A percentile compares a stretch with the other conserved stretches of the same genome.
Conservation (phyloP, 2,888 invertebrate genomes). For the Apantesis nais region DNA sequence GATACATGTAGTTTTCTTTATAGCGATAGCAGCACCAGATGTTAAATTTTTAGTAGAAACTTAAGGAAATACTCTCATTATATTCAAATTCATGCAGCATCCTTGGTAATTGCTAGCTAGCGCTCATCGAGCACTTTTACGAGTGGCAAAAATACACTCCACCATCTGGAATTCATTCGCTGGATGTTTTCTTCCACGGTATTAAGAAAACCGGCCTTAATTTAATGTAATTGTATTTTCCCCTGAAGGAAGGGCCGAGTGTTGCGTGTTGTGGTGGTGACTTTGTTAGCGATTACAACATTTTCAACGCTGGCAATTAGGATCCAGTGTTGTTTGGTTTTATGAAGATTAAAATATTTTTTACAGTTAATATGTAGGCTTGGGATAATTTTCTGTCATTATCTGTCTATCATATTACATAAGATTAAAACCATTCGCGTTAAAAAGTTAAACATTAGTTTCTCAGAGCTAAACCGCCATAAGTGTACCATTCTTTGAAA, state of each 20-base stretch:
- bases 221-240: slow-evolving; percentile 48
- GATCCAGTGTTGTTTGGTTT: slow-evolving; percentile 23
- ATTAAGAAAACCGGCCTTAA: slow-evolving; percentile 51
- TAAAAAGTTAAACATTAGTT: too few species aligned
- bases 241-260: slow-evolving; percentile 40
- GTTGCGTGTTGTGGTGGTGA: slow-evolving; percentile 31
- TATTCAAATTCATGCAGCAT: background rate
- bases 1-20: background rate
- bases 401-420: slow-evolving; percentile 11
- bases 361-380: slow-evolving; percentile 7
- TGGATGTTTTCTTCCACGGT: slow-evolving; percentile 46
- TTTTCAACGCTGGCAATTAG: slow-evolving; percentile 20
- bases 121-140: background rate
- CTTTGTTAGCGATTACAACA: slow-evolving; percentile 31
- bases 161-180: slow-evolving; percentile 7
- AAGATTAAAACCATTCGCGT: background rate
- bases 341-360: slow-evolving; percentile 31
- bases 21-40: background rate
- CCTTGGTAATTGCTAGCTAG: background rate
- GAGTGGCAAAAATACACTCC: background rate
- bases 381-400: slow-evolving; percentile 8
- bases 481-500: too few species aligned
- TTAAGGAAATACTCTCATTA: background rate
- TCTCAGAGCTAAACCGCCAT: too few species aligned
- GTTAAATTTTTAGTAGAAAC: background rate